These are phyloP conservation scores for Gyrodactylus bullatarudis DNA, from an alignment of 1,140 invertebrate species.

Conservation along the genomic window DNA sequence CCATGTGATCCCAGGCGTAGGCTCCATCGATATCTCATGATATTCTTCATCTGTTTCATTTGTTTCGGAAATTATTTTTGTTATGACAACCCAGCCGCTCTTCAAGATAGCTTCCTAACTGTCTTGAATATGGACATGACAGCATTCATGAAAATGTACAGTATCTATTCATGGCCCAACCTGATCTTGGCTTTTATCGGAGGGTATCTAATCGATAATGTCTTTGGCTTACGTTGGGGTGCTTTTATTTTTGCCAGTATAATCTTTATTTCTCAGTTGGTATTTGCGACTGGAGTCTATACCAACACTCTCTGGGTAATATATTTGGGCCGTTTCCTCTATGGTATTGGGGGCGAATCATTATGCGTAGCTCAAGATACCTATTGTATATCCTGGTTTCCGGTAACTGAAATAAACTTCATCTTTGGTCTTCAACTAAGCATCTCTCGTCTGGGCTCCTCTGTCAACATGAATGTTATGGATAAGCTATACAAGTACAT, in stretches of 20 bases:
- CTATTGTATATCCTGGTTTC: conserved; percentile 84
- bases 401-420: conserved; percentile 82
- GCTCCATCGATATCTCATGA: conserved; percentile 26
- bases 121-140: conserved; percentile 45
- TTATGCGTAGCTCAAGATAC: conserved; percentile 80
- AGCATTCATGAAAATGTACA: conserved; percentile 52
- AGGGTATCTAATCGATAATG: conserved; percentile 61
- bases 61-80: conserved; percentile 73
- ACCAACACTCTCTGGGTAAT: too few relatives aligned
- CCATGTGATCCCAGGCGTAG: conserved; percentile 19
- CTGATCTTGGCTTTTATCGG: conserved; percentile 71
- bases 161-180: conserved; percentile 90
- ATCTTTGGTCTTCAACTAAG: conserved; percentile 72
- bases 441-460: conserved; percentile 53
- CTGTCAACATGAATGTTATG: conserved; percentile 70
- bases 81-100: conserved; percentile 68
- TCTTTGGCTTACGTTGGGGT: conserved; percentile 65
- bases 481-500: conserved; percentile 45
- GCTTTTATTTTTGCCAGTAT: conserved; percentile 53
- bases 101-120: conserved; percentile 47
- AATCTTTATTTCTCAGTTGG: conserved; percentile 40
- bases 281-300: conserved; percentile 50
- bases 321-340: conserved; percentile 22
- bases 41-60: conserved; percentile 48
- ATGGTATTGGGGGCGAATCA: conserved; percentile 66